phyloP scores from a whole-genome alignment of 2,113 vertebrate genomes.

The Nycticryphes semicollaris region DNA sequence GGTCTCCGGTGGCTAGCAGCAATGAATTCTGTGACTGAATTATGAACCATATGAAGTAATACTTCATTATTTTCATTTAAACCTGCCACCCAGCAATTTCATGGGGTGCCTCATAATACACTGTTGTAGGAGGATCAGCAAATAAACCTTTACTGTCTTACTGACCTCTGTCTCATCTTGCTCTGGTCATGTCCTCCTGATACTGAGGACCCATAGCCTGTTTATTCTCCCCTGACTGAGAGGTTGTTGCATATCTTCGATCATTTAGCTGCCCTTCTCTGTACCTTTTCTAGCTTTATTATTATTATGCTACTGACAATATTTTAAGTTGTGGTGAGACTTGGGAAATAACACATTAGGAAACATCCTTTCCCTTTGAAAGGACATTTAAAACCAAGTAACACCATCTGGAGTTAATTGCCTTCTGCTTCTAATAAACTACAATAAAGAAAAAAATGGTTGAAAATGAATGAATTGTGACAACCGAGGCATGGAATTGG shows the following conservation, averaged over 20 bases:
- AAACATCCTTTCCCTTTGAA: not conserved
- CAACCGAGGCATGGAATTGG: not conserved
- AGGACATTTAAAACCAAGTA: not conserved
- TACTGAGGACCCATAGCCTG: not conserved
- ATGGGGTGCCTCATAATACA: not conserved
- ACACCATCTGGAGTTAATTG: not conserved
- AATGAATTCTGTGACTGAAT: not conserved
- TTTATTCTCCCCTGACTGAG: not conserved
- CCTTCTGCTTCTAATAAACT: not conserved
- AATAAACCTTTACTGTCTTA: not conserved
- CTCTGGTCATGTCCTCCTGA: not conserved
- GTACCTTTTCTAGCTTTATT: not conserved
- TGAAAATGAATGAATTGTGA: not conserved
- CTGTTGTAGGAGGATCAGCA: not conserved
- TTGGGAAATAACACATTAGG: not conserved
- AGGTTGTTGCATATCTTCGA: accelerated
- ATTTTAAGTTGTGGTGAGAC: not conserved
- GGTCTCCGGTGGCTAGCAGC: not conserved
- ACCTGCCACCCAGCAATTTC: not conserved
- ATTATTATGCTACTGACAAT: not conserved
- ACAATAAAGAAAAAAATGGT: not conserved
- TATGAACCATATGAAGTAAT: not conserved
- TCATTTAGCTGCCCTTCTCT: not conserved
- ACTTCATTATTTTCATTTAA: constrained; percentile 38
- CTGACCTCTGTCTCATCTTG: not conserved